Base-by-base conservation (phyloP, 2,797 vertebrate species). In the Megaceryle alcyon region DNA sequence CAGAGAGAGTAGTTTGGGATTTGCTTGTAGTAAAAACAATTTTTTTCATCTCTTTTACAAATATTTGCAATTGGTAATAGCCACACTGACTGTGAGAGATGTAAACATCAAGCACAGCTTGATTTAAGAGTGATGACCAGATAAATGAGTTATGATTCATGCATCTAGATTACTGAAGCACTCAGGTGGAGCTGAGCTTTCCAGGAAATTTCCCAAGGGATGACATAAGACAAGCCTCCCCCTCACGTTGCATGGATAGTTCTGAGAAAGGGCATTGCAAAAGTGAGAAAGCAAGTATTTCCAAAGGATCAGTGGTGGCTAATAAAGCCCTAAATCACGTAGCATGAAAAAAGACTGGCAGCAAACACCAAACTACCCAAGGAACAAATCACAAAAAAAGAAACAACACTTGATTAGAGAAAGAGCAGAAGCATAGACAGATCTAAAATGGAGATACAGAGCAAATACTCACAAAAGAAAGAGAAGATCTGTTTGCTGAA, bases 201-300 rank as follows among this genome's bases (percentile, higher is more conserved):
- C 91, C 94, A 94, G 89, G 79, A 94, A 95, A 91, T 94, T 94
- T 92, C 92, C 49, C 89, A 57, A 83, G 84, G 53, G 92, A 75
- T 5, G 1, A 44, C 25, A 23, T 26, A 85, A 89, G 49, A 51
- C 56, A 51, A 86, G 29, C 29, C 59, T 91, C 86, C 54, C 59
- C 64, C 94, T 86, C 76, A 29, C 5, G 14, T 48, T 64, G 12
- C 6, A 1, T 56, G 39, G 82, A 76, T 49, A 57, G 33, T 75
- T 91, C 68, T 94, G 85, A 95, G 87, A 91, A 92, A 94, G 31
- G 41, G 16, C 65, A 86, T n/a, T 88, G 48, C 64, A 80, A 37
- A 88, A 91, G 61, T 57, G 61, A 95, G 76, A 91, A 86, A 88
- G 53, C 37, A 46, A 77, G 44, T 41, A 41, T 68, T 75, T 95